These are phyloP conservation scores for Habropoda laboriosa DNA, from an alignment of 1,140 invertebrate genomes.

Conservation along the genomic window DNA sequence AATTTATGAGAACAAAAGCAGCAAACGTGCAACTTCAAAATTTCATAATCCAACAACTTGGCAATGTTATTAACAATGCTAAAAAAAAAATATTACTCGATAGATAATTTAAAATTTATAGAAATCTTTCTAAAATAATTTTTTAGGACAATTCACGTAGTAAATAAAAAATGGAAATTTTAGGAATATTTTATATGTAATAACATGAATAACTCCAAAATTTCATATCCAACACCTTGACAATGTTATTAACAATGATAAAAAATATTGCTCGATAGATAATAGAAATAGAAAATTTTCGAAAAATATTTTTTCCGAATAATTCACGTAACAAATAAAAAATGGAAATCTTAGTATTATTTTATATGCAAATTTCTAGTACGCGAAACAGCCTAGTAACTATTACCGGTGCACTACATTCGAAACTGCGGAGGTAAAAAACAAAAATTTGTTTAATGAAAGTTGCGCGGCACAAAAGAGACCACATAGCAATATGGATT, in stretches of 20 bases:
- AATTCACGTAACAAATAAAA: too few species aligned
- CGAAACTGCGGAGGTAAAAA: background rate
- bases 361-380: too few species aligned
- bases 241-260: too few species aligned
- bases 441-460: background rate
- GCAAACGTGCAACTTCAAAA: conserved; percentile 2
- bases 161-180: background rate
- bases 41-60: background rate
- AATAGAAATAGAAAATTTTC: too few species aligned
- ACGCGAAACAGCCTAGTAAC: too few species aligned
- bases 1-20: conserved; percentile 32
- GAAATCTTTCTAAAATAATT: background rate
- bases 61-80: background rate
- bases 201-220: too few species aligned
- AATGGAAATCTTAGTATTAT: too few species aligned
- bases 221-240: too few species aligned
- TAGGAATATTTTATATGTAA: background rate
- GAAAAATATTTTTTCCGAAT: too few species aligned
- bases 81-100: background rate
- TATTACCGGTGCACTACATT: background rate
- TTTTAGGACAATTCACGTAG: background rate
- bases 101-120: background rate
- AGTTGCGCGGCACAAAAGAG: background rate
- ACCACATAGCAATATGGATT: background rate
- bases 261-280: too few species aligned